A percentile compares a stretch with the other conserved stretches of the same genome.
phyloP scores from a whole-genome alignment of 2,797 vertebrate genomes.

The Lagodon rhomboides region DNA sequence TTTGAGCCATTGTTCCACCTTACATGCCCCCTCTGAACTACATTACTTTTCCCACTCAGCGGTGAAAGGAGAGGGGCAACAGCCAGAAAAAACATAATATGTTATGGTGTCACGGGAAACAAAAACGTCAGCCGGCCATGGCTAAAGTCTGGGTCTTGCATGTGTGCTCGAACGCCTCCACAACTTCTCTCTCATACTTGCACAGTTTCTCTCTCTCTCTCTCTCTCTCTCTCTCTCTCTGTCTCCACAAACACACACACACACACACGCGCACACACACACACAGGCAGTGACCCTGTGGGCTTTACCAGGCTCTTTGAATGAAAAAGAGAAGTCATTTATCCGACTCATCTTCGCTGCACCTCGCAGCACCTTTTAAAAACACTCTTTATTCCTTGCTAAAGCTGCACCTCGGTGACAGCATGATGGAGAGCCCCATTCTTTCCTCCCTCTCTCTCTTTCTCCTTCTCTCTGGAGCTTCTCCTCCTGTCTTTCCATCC shows the following conservation, averaged over 20 bases:
- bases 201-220: not conserved
- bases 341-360: constrained; percentile 81
- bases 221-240: not conserved
- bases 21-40: constrained; percentile 78
- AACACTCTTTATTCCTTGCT: constrained; percentile 75
- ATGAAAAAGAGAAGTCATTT: constrained; percentile 86
- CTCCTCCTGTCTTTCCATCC: constrained; percentile 50
- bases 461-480: constrained; percentile 49
- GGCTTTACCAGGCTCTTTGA: constrained; percentile 76
- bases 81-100: constrained; percentile 67
- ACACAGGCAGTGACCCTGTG: constrained; percentile 58
- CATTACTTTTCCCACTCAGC: constrained; percentile 80
- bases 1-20: constrained; percentile 79
- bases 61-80: constrained; percentile 67
- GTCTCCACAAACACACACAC: constrained; percentile 11
- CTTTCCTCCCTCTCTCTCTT: constrained; percentile 34
- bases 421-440: constrained; percentile 75
- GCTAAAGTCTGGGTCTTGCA: constrained; percentile 56
- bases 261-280: constrained; percentile 17
- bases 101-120: constrained; percentile 79
- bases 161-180: constrained; percentile 47
- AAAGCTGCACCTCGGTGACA: constrained; percentile 75
- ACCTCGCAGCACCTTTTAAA: constrained; percentile 78
- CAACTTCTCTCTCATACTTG: constrained; percentile 31
- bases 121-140: constrained; percentile 73